Conservation (phyloP, 2,888 invertebrate species). For the Atrina japonica region DNA sequence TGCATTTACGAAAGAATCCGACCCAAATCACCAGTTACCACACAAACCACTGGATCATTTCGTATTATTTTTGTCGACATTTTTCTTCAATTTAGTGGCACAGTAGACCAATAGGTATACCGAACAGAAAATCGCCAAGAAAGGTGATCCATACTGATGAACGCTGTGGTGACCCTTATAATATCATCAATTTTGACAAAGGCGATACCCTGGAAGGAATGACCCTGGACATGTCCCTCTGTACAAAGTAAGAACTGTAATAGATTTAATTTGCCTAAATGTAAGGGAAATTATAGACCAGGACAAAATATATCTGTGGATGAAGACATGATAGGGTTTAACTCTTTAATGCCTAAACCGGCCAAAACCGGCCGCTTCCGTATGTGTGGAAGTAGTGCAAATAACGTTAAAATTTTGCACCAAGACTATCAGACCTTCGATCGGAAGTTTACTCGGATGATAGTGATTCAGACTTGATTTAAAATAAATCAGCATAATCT, state of each 20-base stretch:
- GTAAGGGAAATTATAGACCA: conserved; percentile 4
- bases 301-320: conserved; percentile 4
- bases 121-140: neutral
- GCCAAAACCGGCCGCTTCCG: too few relatives aligned
- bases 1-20: conserved; percentile 1
- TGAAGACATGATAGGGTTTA: conserved; percentile 12
- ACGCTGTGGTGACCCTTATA: conserved; percentile 5
- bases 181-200: neutral
- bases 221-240: conserved; percentile 26
- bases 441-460: too few relatives aligned
- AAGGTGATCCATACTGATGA: conserved; percentile 11
- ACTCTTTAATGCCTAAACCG: too few relatives aligned
- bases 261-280: conserved; percentile 5
- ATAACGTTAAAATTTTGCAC: too few relatives aligned
- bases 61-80: neutral
- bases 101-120: neutral
- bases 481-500: neutral
- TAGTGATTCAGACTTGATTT: too few relatives aligned
- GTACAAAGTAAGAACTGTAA: conserved; percentile 31
- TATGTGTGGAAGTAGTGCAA: too few relatives aligned
- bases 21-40: neutral
- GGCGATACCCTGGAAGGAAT: conserved; percentile 3
- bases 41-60: conserved; percentile 2
- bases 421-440: too few relatives aligned
- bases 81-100: neutral